Evolutionary conservation across 2,113 vertebrate species (phyloP).

Genomic region (Podarcis muralis): DNA sequence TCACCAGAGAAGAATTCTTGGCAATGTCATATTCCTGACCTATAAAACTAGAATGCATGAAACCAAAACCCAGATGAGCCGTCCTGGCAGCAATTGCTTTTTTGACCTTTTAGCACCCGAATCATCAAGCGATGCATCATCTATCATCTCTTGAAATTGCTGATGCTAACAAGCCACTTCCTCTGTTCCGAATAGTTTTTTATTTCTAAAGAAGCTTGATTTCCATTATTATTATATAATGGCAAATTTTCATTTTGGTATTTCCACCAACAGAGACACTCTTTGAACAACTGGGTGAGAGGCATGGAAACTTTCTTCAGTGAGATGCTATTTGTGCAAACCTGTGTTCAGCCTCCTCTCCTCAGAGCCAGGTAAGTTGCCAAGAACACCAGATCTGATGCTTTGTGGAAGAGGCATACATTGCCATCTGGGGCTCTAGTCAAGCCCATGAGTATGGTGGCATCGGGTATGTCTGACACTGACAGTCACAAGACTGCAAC

Average conservation of each 20-base stretch:
- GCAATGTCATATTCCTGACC: not conserved
- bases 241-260: not conserved
- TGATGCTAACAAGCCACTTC: not conserved
- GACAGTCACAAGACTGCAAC: not conserved
- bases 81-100: not conserved
- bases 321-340: not conserved
- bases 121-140: not conserved
- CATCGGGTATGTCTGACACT: accelerated
- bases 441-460: accelerated
- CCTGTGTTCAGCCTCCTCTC: not conserved
- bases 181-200: not conserved
- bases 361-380: not conserved
- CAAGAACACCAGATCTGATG: not conserved
- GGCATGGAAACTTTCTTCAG: not conserved
- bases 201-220: not conserved
- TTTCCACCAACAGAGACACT: not conserved
- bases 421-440: not conserved
- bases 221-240: not conserved
- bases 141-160: not conserved
- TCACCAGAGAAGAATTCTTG: not conserved
- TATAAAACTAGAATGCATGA: not conserved
- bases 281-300: not conserved
- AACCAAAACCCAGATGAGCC: not conserved
- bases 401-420: not conserved
- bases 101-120: not conserved